Base-by-base conservation (phyloP, 2,888 invertebrate species). In the Leucophenga montana region DNA sequence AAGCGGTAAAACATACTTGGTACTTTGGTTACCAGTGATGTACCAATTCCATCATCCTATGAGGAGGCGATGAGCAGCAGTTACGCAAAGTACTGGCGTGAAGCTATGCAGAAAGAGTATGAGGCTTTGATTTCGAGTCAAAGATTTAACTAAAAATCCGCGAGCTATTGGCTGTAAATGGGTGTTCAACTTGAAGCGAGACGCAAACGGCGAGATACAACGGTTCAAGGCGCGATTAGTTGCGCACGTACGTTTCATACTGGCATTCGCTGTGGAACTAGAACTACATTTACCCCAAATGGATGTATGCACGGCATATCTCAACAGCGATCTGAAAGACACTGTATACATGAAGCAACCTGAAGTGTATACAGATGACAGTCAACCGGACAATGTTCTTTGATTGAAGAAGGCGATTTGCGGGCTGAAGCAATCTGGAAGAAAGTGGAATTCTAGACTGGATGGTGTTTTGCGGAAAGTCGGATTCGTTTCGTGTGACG, bases 31-130 rank as follows among this genome's bases (percentile, higher is more conserved):
- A 50, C 62, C 54, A 48, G 44, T 46, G 59, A 66, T 20, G 46
- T 69, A 6, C 16, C 54, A 61, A 72, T 73, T 6, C 74, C 74
- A n/a, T 54, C 56, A 59, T 70, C 16, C 67, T 46, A 65, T 9
- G 65, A 70, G 16, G 73, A 73, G 18, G 72, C 71, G 11, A 9
- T 73, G 18, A 66, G 33, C n/a, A 67, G 73, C 46, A 20, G 68
- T 44, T 31, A 74, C 20, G 66, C 67, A 20, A 59, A 50, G 13
- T 64, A 74, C 18, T 78, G 74, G 75, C 53, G 66, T 14, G 50
- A 73, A n/a, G 73, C 75, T 11, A 76, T 75, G 71, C 31, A 64
- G 27, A 39, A 53, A 13, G 75, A 78, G 56, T 71, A 73, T 31
- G 59, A 54, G 46, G 69, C 72, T n/a, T 48, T 75, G 22, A 70